phyloP scores from a whole-genome alignment of 2,797 vertebrate species.

The Siniperca obscura region DNA sequence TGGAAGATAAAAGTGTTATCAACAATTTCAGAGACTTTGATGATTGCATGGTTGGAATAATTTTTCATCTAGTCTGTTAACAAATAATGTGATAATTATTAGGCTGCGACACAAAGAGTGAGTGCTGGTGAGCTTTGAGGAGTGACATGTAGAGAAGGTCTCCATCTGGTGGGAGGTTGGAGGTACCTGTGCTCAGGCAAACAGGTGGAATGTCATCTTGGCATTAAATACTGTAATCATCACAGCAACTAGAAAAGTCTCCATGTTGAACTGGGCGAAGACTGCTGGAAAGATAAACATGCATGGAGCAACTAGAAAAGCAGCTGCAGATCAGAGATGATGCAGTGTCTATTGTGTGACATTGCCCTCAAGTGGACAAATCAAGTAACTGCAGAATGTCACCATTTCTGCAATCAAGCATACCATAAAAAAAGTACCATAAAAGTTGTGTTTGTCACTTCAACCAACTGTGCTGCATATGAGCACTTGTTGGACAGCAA shows the following conservation, averaged over 20 bases:
- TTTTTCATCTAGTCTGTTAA: background rate
- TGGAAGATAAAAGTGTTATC: background rate
- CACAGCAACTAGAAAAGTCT: background rate
- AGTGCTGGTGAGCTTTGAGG: background rate
- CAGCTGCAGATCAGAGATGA: background rate
- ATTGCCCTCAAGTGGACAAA: constrained; percentile 58
- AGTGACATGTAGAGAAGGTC: constrained; percentile 8
- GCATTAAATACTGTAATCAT: background rate
- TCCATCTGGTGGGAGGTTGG: constrained; percentile 25
- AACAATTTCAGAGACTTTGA: background rate
- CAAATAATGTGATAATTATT: background rate
- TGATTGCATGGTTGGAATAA: background rate
- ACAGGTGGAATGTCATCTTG: background rate
- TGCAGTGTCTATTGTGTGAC: constrained; percentile 8
- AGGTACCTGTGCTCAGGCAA: background rate
- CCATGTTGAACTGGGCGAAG: background rate
- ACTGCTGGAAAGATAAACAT: background rate
- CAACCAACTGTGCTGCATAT: background rate
- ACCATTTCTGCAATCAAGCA: background rate
- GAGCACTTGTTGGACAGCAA: background rate
- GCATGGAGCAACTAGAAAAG: background rate
- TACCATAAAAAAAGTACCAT: background rate
- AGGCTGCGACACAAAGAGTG: background rate
- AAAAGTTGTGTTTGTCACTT: background rate
- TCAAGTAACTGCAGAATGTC: constrained; percentile 7